phyloP scores from a whole-genome alignment of 1,140 invertebrate genomes.

The Trichonephila clavipes region DNA sequence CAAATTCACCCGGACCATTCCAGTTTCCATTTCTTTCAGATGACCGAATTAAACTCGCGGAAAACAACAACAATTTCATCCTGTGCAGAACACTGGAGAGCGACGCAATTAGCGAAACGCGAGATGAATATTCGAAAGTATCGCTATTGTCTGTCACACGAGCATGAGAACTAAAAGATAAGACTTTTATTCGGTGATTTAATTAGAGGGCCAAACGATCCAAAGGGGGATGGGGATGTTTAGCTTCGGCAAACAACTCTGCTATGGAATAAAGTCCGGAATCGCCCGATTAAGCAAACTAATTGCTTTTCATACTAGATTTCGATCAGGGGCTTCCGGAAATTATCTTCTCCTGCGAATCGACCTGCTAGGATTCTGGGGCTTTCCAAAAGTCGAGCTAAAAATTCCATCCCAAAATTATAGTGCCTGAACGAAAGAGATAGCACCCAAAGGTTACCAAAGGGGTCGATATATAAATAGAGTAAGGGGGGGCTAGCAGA shows the following conservation, averaged over 20 bases:
- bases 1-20: background rate
- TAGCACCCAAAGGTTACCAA: background rate
- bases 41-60: background rate
- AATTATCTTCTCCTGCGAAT: conserved; percentile 32
- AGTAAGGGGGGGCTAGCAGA: too few relatives aligned
- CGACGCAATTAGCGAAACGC: conserved; percentile 37
- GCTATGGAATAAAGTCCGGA: conserved; percentile 31
- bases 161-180: conserved; percentile 38
- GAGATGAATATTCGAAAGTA: conserved; percentile 43
- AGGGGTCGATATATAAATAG: conserved; percentile 45
- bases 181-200: conserved; percentile 61
- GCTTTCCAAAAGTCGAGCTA: conserved; percentile 4
- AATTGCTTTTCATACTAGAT: conserved; percentile 67
- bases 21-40: background rate
- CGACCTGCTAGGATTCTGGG: conserved; percentile 45
- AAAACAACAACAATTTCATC: background rate
- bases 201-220: conserved; percentile 46
- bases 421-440: conserved; percentile 32
- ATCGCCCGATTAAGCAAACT: conserved; percentile 63
- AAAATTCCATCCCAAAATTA: background rate
- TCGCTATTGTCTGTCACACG: conserved; percentile 30
- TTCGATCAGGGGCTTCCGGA: conserved; percentile 45
- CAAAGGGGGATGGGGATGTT: background rate
- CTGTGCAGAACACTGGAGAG: background rate
- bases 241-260: conserved; percentile 49